Base-by-base conservation (phyloP, 1,140 invertebrate genomes). In the Drosophila prosaltans region DNA sequence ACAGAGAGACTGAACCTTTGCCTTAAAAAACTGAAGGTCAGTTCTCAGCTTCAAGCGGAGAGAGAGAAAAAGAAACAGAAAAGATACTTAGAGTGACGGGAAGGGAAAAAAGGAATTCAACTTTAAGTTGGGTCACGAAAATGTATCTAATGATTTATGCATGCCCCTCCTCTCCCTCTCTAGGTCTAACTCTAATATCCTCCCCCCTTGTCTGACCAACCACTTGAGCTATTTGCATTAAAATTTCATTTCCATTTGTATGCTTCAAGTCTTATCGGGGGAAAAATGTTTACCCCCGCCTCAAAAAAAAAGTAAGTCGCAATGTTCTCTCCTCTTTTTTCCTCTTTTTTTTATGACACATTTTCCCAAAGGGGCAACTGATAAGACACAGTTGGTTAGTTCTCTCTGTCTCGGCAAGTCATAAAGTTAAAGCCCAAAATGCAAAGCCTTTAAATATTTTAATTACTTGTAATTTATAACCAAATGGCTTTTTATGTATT, bases 401-500 rank as follows among this genome's bases (percentile, higher is more conserved):
- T 11, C 4, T 32, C 16, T 59, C 39, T 26, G 6, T 28, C 60
- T 16, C 59, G 16, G 10, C 11, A 64, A 71, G 76, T 70, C 83
- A 69, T 86, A 88, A 80, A 80, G 64, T 48, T 54, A 68, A 70
- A 88, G 74, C 68, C 62, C 58, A 39, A 69, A 77, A 74, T 74
- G 74, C 63, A 75, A 76, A 81, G 84, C 69, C 83, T 78, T 76
- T 78, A 78, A 88, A 88, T 83, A 89, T 78, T 89, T 89, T 88
- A 88, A 88, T 88, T 89, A 88, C 80, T 57, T 64, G 54, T 80
- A 80, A 80, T 89, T 86, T 89, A 88, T 86, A 84, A 65, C 69
- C 70, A 51, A 76, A 67, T 65, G 70, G 45, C 45, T 51, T 51
- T 51, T 51, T 51, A 51, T 51, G 45, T 51, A 16, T 45, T 59